A percentile compares a stretch with the other conserved stretches of the same genome.
These are phyloP conservation scores for Theristicus caerulescens DNA, from an alignment of 2,113 vertebrate genomes.

Conservation along the genomic window DNA sequence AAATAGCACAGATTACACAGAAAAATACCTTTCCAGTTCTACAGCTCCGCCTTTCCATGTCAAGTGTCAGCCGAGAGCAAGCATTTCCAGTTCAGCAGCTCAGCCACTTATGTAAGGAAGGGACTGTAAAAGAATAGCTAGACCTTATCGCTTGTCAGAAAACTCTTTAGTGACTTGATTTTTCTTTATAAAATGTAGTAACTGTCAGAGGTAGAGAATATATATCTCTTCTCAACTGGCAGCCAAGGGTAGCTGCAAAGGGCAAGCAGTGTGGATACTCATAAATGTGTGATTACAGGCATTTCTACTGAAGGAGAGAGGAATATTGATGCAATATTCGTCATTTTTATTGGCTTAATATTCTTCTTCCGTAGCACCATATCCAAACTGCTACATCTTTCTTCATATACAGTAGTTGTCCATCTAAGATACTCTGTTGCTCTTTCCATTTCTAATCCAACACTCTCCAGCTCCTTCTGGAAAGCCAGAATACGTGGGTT, in stretches of 20 bases:
- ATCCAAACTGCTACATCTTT: constrained; percentile 45
- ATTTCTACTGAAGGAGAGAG: constrained; percentile 40
- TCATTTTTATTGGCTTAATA: constrained; percentile 62
- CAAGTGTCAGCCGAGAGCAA: constrained; percentile 22
- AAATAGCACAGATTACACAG: neutral
- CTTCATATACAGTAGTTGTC: neutral
- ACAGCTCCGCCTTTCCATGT: constrained; percentile 7
- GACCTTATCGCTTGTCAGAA: constrained; percentile 64
- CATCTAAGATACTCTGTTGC: neutral
- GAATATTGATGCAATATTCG: constrained; percentile 48
- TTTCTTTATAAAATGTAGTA: constrained; percentile 62
- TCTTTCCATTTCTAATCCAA: neutral
- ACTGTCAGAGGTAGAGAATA: constrained; percentile 56
- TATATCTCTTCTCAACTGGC: constrained; percentile 38
- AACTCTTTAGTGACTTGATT: constrained; percentile 59
- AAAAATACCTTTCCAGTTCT: constrained; percentile 18
- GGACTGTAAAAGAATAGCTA: constrained; percentile 51
- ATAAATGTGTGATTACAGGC: constrained; percentile 55
- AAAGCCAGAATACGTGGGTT: neutral
- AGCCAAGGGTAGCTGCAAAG: constrained; percentile 59
- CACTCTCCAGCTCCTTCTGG: neutral
- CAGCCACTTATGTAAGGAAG: neutral
- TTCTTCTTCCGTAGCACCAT: constrained; percentile 22
- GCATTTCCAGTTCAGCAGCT: constrained; percentile 52
- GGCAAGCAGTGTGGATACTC: constrained; percentile 41